Percentiles rank a stretch among this genome's conserved stretches.
Conservation (phyloP, 2,113 vertebrate species). For the Phocoena phocoena region DNA sequence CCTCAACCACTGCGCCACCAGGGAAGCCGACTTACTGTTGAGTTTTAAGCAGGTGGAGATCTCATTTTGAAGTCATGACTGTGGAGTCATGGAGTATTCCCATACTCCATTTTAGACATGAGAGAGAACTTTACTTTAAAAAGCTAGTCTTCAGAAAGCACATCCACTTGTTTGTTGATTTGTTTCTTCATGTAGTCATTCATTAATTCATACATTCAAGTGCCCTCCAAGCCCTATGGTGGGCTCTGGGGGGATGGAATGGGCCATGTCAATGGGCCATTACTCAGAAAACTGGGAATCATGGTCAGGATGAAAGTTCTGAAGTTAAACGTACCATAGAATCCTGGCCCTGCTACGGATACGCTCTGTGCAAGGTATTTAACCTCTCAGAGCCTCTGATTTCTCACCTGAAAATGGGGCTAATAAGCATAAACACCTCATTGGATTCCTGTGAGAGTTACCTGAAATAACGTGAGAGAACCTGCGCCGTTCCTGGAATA, state of each 20-base stretch:
- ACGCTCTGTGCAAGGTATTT: neutral
- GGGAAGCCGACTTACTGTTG: neutral
- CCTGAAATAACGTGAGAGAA: neutral
- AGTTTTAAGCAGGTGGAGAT: neutral
- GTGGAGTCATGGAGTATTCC: neutral
- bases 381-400: neutral
- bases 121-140: neutral
- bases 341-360: neutral
- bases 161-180: neutral
- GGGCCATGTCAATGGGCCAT: too few relatives aligned
- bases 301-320: neutral
- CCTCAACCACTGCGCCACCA: too few relatives aligned
- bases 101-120: neutral
- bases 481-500: neutral
- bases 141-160: neutral
- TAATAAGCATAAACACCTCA: neutral
- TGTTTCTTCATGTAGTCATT: neutral
- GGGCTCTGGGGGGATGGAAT: neutral
- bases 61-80: neutral
- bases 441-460: neutral
- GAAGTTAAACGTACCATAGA: neutral
- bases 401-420: neutral
- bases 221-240: neutral
- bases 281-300: neutral
- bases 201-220: neutral